Base-by-base conservation (phyloP, 2,888 invertebrate species). In the Plagodis dolabraria region DNA sequence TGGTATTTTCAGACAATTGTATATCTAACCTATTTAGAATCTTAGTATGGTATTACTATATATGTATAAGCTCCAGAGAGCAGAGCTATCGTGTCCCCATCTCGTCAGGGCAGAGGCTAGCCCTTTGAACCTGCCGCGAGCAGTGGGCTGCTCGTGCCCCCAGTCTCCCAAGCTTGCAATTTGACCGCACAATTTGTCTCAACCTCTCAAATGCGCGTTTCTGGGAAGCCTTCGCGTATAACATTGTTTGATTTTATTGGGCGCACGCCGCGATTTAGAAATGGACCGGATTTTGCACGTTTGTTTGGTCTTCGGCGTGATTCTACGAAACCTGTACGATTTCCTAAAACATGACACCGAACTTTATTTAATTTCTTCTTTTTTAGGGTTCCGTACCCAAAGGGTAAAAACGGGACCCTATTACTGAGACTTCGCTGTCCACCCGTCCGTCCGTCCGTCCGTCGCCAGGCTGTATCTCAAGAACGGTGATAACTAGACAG, bases 41-140 rank as follows among this genome's bases (percentile, higher is more conserved):
- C 40, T 40, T 8, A 34, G 33, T 8, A 22, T n/a, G n/a, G 22
- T 22, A 22, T 22, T n/a, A n/a, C 2, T 22, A 22, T 22, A 4
- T 22, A 22, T 22, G 22, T 22, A 22, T 22, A 22, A 4, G 22
- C 2, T 22, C 22, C 22, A 22, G 22, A 22, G 22, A 22, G 22
- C 34, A 51, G 8, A 60, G 57, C 61, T 74, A 73, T 74, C 78
- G 70, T 75, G 77, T 68, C 71, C 70, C 57, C 72, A 73, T 74
- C 70, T 67, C 67, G 77, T 75, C 78, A 78, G 71, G 78, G 80
- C 48, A 79, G 79, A 77, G 77, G 46, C 44, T 50, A 47, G 77
- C 85, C 87, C 84, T 89, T 83, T 86, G 87, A 86, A 84, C 87
- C 78, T 83, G 80, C 88, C 86, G 82, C 83, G 74, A 81, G 87